Conservation (phyloP, 2,888 invertebrate species). For the Caenorhabditis sinica region DNA sequence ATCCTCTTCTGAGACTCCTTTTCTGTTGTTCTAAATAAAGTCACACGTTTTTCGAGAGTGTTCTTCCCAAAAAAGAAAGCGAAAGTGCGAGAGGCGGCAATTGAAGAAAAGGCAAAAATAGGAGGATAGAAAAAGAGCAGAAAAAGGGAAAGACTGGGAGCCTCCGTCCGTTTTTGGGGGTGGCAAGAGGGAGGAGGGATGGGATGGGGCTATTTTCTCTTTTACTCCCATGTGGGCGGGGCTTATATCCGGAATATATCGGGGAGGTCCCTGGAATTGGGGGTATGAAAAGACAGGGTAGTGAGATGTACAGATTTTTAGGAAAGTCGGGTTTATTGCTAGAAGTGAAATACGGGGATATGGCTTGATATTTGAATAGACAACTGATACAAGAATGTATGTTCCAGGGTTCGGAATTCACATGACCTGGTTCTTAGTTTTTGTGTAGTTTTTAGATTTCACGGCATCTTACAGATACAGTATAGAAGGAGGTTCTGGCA, state of each 20-base stretch:
- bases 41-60: slow-evolving; percentile 48
- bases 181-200: not conserved
- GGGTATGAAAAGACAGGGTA: not conserved
- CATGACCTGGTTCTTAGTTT: too few relatives aligned
- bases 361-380: too few relatives aligned
- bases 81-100: not conserved
- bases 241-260: slow-evolving; percentile 19
- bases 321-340: too few relatives aligned
- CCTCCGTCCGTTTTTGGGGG: slow-evolving; percentile 23
- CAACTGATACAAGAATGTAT: too few relatives aligned
- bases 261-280: not conserved
- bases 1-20: not conserved
- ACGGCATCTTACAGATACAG: too few relatives aligned
- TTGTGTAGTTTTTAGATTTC: too few relatives aligned
- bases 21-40: slow-evolving; percentile 34
- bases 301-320: not conserved
- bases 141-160: slow-evolving; percentile 26
- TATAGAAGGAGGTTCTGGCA: too few relatives aligned
- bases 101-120: slow-evolving; percentile 6
- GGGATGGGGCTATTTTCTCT: slow-evolving; percentile 12
- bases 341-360: too few relatives aligned
- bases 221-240: slow-evolving; percentile 36
- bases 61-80: not conserved
- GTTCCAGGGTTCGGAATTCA: too few relatives aligned
- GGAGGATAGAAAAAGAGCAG: slow-evolving; percentile 28